These are phyloP conservation scores for Heliconius ethilla DNA, from an alignment of 2,888 invertebrate genomes.

Conservation along the genomic window DNA sequence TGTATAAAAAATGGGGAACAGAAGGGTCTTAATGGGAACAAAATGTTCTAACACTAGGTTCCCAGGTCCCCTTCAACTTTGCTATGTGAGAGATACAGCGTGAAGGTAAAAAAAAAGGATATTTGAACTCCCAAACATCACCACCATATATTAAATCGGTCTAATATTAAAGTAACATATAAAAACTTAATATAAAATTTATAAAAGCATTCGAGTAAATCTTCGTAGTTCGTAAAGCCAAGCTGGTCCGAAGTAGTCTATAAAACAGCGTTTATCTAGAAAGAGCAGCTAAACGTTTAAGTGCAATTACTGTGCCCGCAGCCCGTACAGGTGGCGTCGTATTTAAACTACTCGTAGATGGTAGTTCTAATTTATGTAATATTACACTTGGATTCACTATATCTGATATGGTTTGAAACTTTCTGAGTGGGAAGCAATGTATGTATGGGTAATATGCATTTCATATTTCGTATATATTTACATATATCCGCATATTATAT, in stretches of 20 bases:
- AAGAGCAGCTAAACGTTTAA: slow-evolving; percentile 42
- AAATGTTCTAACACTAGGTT: too few relatives aligned
- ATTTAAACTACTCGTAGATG: slow-evolving; percentile 57
- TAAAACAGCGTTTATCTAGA: slow-evolving; percentile 35
- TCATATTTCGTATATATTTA: background rate
- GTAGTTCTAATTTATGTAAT: slow-evolving; percentile 33
- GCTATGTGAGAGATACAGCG: too few relatives aligned
- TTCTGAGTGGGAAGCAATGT: background rate
- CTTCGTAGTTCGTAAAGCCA: slow-evolving; percentile 16
- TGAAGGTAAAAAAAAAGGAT: too few relatives aligned
- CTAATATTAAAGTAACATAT: background rate
- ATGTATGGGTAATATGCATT: background rate
- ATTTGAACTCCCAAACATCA: too few relatives aligned
- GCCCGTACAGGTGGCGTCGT: slow-evolving; percentile 72
- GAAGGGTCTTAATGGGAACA: too few relatives aligned
- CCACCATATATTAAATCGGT: too few relatives aligned
- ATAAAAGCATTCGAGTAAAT: slow-evolving; percentile 10
- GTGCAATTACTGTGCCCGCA: slow-evolving; percentile 67
- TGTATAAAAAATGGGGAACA: too few relatives aligned
- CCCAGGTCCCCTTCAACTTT: too few relatives aligned
- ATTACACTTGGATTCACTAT: slow-evolving; percentile 24
- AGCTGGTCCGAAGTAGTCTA: slow-evolving; percentile 23
- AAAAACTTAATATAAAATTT: background rate
- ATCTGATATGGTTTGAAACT: slow-evolving; percentile 20
- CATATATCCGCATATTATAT: too few relatives aligned